Evolutionary conservation across 2,888 invertebrate genomes (phyloP).

Genomic region (Lymantria monacha): DNA sequence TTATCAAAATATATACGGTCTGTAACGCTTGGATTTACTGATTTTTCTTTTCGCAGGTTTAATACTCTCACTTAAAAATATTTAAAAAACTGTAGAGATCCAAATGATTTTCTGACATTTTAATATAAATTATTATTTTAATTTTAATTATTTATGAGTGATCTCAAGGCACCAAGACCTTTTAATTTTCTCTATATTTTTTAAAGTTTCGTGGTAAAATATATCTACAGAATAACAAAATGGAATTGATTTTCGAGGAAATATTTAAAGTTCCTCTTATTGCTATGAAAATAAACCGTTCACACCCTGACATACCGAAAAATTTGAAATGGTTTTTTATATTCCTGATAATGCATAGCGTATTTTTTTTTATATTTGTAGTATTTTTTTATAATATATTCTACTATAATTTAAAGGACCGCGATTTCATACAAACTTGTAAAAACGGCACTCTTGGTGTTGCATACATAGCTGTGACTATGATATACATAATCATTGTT

Average conservation of each 20-base stretch:
- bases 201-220: no score
- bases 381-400: slow-evolving; percentile 23
- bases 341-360: neutral
- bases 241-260: slow-evolving; percentile 1
- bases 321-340: neutral
- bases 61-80: no score
- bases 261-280: neutral
- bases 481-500: slow-evolving; percentile 1
- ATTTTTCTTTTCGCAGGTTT: no score
- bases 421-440: slow-evolving; percentile 25
- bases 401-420: slow-evolving; percentile 13
- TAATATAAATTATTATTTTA: no score
- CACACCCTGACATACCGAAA: neutral
- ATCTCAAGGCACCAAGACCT: no score
- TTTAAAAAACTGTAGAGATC: no score
- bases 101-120: no score
- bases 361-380: neutral
- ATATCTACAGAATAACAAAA: neutral
- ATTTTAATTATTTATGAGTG: no score
- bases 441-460: slow-evolving; percentile 15
- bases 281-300: neutral
- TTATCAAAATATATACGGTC: no score
- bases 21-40: no score
- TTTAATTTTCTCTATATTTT: no score
- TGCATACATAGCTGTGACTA: neutral